Base-by-base conservation (phyloP, 2,888 invertebrate species). In the Cataglyphis albicans region DNA sequence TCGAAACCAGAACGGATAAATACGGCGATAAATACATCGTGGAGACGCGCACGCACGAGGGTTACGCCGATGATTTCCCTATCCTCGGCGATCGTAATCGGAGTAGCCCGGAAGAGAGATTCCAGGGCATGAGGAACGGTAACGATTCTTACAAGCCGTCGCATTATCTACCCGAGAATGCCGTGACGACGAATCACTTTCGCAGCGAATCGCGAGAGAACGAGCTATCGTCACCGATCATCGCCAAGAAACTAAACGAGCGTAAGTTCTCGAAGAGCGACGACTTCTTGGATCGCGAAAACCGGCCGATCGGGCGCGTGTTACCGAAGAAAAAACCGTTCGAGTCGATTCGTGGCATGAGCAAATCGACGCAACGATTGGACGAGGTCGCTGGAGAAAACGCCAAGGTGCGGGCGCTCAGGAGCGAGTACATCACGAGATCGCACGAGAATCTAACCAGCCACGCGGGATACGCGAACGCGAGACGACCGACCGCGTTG, bases 1-100 rank as follows among this genome's bases (percentile, higher is more conserved):
- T 94, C 4, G 94, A 94, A 73, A 94, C 93, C 4, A 90, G 91
- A 9, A 94, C 93, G 12, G 93, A 94, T 82, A 94, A 94, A 55
- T 93, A 93, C 82, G 94, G 94, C 1, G 94, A 94, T 81, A 94
- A 93, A 85, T 94, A 94, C 72, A 92, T 94, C 67, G 92, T 94
- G 0, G 93, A 94, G 83, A 94, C 94, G 18, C 88, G 91, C 9
- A 94, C 90, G 9, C 94, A 94, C 80, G 92, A 92, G 41, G 90
- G 92, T 10, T 94, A 92, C 63, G 85, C 89, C n/a, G 92, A 92
- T 52, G 91, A 93, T 41, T 92, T 92, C 52, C 92, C 93, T 0
- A 92, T 92, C 63, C 90, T 93, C 67, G 91, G 93, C 68, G 93
- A 93, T 75, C 89, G 90, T 3, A 92, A 90, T 32, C 88, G 92